phyloP scores from a whole-genome alignment of 2,797 vertebrate genomes.

The Periophthalmus magnuspinnatus region DNA sequence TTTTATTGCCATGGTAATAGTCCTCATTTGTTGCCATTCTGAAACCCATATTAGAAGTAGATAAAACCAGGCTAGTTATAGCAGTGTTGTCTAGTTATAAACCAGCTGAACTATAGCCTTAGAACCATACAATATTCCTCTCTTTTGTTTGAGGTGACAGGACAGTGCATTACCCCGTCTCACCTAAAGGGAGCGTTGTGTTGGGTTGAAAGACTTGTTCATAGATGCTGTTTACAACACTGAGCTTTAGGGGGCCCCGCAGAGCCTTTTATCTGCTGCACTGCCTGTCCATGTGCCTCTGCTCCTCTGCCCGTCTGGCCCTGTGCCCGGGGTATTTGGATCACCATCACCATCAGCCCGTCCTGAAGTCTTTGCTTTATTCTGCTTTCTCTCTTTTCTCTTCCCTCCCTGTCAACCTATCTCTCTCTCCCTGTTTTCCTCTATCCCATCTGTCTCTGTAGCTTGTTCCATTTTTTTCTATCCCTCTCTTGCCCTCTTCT shows the following conservation, averaged over 20 bases:
- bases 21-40: too few species aligned
- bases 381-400: neutral
- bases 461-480: too few species aligned
- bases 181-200: slow-evolving; percentile 22
- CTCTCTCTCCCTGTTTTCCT: neutral
- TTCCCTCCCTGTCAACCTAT: neutral
- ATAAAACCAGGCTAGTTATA: too few species aligned
- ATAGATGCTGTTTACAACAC: slow-evolving; percentile 29
- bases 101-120: neutral
- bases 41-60: too few species aligned
- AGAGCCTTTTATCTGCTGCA: slow-evolving; percentile 67
- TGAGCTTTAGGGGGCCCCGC: slow-evolving; percentile 43
- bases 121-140: neutral
- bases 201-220: slow-evolving; percentile 16
- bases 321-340: slow-evolving; percentile 65
- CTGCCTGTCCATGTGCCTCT: slow-evolving; percentile 69
- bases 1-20: too few species aligned
- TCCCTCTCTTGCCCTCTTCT: too few species aligned
- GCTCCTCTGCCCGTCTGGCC: slow-evolving; percentile 46
- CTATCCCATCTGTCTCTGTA: too few species aligned
- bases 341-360: slow-evolving; percentile 50
- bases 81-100: too few species aligned
- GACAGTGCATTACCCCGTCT: slow-evolving; percentile 20
- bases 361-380: slow-evolving; percentile 59
- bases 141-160: slow-evolving; percentile 26